Percentiles rank a stretch among this genome's conserved stretches.
These are phyloP conservation scores for Marmota monax DNA, from an alignment of 2,113 vertebrate species.

Conservation along the genomic window DNA sequence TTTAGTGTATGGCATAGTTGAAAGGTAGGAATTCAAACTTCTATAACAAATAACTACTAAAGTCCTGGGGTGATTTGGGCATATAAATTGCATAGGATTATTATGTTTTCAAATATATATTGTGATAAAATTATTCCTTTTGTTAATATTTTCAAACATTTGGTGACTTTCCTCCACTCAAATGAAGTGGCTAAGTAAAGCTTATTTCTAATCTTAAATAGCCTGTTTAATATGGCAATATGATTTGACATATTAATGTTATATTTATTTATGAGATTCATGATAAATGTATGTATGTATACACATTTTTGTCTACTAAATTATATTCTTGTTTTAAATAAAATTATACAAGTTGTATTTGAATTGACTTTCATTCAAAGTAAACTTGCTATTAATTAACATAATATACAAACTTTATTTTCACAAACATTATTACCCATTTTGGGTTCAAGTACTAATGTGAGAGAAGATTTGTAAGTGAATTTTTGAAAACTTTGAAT, in stretches of 20 bases:
- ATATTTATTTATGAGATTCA: not conserved
- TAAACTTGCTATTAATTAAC: not conserved
- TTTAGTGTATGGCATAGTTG: not conserved
- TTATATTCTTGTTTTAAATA: not conserved
- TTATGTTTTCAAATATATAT: not conserved
- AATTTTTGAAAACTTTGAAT: not conserved
- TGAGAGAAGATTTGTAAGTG: not conserved
- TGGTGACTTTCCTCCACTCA: not conserved
- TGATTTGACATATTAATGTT: not conserved
- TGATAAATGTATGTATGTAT: too few species aligned
- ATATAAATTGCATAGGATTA: not conserved
- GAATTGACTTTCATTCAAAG: not conserved
- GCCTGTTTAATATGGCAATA: not conserved
- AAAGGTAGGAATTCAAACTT: not conserved
- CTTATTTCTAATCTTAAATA: not conserved
- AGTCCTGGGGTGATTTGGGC: not conserved
- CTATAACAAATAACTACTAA: not conserved
- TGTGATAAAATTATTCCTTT: slow-evolving; percentile 17
- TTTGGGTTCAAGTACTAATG: not conserved
- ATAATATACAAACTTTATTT: not conserved
- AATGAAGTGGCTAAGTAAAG: not conserved
- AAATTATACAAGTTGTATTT: not conserved
- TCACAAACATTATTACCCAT: not conserved
- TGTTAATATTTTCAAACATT: not conserved
- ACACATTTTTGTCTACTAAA: not conserved